Percentiles rank a stretch among this genome's conserved stretches.
Evolutionary conservation across 1,140 invertebrate genomes (phyloP).

Genomic region (Papilio helenus): DNA sequence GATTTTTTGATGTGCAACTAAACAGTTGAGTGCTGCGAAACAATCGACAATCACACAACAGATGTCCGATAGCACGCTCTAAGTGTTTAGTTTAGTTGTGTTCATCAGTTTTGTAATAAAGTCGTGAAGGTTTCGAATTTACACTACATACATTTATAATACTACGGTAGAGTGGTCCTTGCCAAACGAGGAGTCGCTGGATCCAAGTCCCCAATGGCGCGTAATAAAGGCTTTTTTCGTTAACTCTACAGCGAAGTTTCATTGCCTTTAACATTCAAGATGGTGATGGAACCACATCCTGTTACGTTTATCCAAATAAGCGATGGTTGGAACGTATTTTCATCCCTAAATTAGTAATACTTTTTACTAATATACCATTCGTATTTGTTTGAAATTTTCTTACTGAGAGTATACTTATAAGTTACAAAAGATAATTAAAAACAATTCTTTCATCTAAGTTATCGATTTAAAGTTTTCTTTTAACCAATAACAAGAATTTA

Average conservation of each 20-base stretch:
- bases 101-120: neutral
- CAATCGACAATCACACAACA: too few species aligned
- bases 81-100: neutral
- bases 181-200: neutral
- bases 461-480: neutral
- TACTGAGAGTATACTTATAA: too few species aligned
- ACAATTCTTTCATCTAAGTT: neutral
- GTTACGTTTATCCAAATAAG: constrained; percentile 25
- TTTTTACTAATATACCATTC: neutral
- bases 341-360: neutral
- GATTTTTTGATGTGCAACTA: too few species aligned
- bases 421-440: too few species aligned
- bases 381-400: too few species aligned
- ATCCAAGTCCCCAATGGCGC: neutral
- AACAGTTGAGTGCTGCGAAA: too few species aligned
- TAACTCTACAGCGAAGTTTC: neutral
- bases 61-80: too few species aligned
- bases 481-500: neutral
- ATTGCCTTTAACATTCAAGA: neutral
- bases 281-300: neutral
- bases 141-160: neutral
- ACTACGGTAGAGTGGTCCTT: neutral
- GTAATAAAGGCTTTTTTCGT: constrained; percentile 14
- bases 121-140: neutral
- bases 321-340: neutral